Evolutionary conservation across 2,888 invertebrate genomes (phyloP).

Genomic region (Ceratothoa steindachneri): DNA sequence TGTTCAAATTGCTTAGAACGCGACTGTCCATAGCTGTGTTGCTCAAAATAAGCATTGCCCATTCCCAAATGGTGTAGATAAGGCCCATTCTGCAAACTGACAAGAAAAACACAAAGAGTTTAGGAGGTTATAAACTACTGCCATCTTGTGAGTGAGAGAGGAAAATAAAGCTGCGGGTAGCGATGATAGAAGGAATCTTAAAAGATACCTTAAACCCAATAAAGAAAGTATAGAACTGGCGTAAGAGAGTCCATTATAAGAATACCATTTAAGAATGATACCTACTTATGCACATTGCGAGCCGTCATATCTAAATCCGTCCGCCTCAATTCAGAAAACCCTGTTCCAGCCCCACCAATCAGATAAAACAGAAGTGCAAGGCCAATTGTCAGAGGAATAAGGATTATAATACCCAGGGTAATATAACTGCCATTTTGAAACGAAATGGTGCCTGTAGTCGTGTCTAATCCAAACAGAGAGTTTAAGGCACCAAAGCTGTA

Average conservation of each 20-base stretch:
- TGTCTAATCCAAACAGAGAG: slow-evolving; percentile 14
- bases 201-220: not conserved
- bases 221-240: not conserved
- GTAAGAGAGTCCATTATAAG: not conserved
- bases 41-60: not conserved
- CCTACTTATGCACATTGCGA: not conserved
- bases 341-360: slow-evolving; percentile 36
- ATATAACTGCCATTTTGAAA: slow-evolving; percentile 43
- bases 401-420: slow-evolving; percentile 42
- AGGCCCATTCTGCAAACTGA: not conserved
- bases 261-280: not conserved
- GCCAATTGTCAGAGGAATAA: slow-evolving; percentile 45
- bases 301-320: not conserved
- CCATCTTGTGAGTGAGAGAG: not conserved
- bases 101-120: too few species aligned
- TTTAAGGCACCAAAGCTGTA: not conserved
- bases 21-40: not conserved
- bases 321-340: not conserved
- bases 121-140: not conserved
- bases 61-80: not conserved
- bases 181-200: not conserved
- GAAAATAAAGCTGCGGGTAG: not conserved
- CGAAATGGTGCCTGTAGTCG: slow-evolving; percentile 22
- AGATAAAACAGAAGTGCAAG: slow-evolving; percentile 47
- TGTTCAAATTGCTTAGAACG: not conserved